Evolutionary conservation across 2,113 vertebrate genomes (phyloP).

Genomic region (Nycticorax nycticorax): DNA sequence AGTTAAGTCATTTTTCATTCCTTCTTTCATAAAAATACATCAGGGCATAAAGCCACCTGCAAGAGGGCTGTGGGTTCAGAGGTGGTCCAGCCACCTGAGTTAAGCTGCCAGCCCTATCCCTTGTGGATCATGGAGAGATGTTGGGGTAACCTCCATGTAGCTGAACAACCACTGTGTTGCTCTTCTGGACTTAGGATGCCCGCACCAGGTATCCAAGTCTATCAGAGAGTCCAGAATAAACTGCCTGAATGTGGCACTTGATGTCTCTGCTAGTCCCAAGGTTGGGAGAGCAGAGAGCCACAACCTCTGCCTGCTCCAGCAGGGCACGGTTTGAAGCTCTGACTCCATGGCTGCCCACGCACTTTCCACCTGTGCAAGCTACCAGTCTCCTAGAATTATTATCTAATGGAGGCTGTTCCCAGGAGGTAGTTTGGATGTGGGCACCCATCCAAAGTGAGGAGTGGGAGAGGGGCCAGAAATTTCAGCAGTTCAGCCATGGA

Average conservation of each 20-base stretch:
- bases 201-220: neutral
- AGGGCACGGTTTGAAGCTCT: neutral
- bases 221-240: neutral
- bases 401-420: neutral
- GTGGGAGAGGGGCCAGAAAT: neutral
- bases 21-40: neutral
- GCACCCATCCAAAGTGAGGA: neutral
- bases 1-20: neutral
- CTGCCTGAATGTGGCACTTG: neutral
- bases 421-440: neutral
- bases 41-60: neutral
- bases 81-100: neutral
- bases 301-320: neutral
- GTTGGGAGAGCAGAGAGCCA: neutral
- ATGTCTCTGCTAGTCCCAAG: neutral
- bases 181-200: neutral
- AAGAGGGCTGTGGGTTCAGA: neutral
- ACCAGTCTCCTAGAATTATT: neutral
- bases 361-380: neutral
- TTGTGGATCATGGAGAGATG: neutral
- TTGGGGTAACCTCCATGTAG: neutral
- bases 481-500: neutral
- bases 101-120: neutral
- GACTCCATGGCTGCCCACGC: neutral
- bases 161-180: neutral